Base-by-base conservation (phyloP, 2,113 vertebrate genomes). In the Brachyistius frenatus region DNA sequence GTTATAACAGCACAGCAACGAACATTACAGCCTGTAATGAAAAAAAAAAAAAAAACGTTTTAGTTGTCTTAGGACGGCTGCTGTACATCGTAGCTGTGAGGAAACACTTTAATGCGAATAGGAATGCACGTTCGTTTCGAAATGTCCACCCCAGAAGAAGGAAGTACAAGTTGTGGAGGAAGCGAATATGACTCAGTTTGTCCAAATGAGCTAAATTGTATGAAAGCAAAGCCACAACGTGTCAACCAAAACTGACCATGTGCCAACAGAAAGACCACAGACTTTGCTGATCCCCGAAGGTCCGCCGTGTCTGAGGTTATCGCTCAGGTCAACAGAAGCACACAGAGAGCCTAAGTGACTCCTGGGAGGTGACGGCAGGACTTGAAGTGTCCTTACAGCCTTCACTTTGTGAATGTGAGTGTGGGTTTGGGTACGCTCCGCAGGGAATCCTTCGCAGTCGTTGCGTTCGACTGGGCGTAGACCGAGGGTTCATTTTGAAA, bases 261-360 rank as follows among this genome's bases (percentile, higher is more conserved):
- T 65, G 32, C 53, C 58, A 16, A 30, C 33, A 72, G 52, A 68
- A 74, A 74, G 65, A 76, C 57, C n/a, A 47, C 76, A 60, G 32
- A 53, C 35, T 31, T 49, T 32, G 8, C 63, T 67, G 60, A 84
- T 53, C 63, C 55, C 71, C 32, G 67, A 49, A 81, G 78, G 80
- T 86, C 82, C 63, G 37, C 71, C 13, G 72, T 87, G 73, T 49
- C 63, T 66, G 65, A 50, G 75, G 83, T 85, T 81, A 85, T 81
- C 2, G 10, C 33, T 71, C 3, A 75, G 89, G 84, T 86, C 81
- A 81, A 79, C 44, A 49, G 66, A 80, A 39, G 67, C 67, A 68
- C 69, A 73, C 41, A 44, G 35, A 52, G 23, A 32, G 37, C 5
- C 44, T 7, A 14, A 60, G 77, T 30, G 62, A 69, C 61, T 52